phyloP scores from a whole-genome alignment of 2,797 vertebrate species.

The Perdix hodgsoniae region DNA sequence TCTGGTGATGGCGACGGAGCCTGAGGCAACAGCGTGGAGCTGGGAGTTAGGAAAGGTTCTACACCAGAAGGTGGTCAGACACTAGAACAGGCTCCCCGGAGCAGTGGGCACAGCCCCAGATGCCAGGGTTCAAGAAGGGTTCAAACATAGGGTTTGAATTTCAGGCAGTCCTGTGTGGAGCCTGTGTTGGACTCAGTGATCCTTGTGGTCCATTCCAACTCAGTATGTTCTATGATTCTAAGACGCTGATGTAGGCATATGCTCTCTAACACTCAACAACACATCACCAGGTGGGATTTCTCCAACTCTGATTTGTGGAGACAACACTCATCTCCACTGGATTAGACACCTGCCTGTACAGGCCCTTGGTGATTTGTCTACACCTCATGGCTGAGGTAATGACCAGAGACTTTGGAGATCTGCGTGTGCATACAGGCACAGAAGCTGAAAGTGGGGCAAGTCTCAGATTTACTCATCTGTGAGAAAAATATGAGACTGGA shows the following conservation, averaged over 20 bases:
- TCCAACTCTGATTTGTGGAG: neutral
- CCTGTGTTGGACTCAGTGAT: no score
- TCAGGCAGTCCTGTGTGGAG: no score
- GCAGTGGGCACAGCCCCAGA: no score
- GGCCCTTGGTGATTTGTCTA: neutral
- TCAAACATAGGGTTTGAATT: no score
- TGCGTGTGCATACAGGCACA: neutral
- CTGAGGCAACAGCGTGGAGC: no score
- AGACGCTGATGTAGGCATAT: neutral
- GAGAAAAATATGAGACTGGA: neutral
- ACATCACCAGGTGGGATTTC: neutral
- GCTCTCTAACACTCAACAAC: neutral
- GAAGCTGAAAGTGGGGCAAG: neutral
- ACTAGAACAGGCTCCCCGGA: no score
- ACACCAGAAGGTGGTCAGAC: no score
- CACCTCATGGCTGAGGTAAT: neutral
- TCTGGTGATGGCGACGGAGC: no score
- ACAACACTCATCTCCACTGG: neutral
- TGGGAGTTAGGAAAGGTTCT: no score
- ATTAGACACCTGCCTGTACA: neutral
- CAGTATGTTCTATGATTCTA: no score
- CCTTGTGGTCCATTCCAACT: no score
- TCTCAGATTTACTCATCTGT: neutral
- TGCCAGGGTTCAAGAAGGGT: no score
- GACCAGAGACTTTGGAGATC: accelerated